Evolutionary conservation across 2,113 vertebrate species (phyloP).

Genomic region (Panurus biarmicus): DNA sequence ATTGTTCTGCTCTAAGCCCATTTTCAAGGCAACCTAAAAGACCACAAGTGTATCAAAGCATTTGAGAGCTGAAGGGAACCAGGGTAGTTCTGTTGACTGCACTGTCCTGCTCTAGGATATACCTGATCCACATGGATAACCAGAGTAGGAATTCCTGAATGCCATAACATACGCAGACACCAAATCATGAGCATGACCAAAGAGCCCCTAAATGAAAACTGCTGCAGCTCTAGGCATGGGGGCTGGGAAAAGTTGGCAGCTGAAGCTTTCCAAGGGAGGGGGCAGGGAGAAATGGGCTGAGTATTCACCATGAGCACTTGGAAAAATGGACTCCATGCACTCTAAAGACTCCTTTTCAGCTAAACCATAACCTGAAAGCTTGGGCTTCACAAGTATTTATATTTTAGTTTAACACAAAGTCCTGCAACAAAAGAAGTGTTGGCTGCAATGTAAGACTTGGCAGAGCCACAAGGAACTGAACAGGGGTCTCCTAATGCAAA

Average conservation of each 20-base stretch:
- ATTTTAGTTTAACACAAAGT: background rate
- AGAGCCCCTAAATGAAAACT: slow-evolving; percentile 4
- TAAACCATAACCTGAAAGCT: background rate
- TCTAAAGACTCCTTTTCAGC: background rate
- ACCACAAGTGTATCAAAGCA: background rate
- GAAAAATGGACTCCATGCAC: background rate
- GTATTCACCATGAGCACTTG: background rate
- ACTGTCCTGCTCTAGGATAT: background rate
- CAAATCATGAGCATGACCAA: background rate
- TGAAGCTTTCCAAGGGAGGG: background rate
- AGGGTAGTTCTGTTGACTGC: background rate
- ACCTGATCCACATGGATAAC: background rate
- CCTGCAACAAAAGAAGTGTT: background rate
- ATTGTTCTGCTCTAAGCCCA: background rate
- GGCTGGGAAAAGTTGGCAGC: background rate
- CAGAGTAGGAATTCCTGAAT: background rate
- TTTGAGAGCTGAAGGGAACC: background rate
- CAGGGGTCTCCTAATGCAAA: background rate
- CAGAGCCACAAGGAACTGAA: background rate
- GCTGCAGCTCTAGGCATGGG: background rate
- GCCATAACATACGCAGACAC: background rate
- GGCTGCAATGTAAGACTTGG: background rate
- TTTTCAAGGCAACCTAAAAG: background rate
- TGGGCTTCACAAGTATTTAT: background rate
- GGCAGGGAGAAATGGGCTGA: background rate